phyloP scores from a whole-genome alignment of 2,888 invertebrate species.

The Chloroclystis v-ata region DNA sequence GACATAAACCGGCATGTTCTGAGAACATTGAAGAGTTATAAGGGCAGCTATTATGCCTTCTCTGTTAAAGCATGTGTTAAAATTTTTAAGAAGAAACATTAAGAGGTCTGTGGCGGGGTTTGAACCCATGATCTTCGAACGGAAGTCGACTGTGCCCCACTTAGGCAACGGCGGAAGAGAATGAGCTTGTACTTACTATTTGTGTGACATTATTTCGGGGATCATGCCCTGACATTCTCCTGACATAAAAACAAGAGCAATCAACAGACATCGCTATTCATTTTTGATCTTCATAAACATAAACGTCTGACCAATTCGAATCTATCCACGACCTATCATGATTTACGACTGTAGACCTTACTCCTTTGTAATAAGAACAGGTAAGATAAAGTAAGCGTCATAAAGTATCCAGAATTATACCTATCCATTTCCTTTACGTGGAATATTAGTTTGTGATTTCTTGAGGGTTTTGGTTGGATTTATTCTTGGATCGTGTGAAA shows the following conservation, averaged over 20 bases:
- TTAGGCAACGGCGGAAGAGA: too few species aligned
- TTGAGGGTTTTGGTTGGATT: conserved; percentile 10
- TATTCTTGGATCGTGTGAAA: conserved; percentile 8
- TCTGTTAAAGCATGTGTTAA: too few species aligned
- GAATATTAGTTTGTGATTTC: conserved; percentile 18
- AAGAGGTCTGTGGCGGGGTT: too few species aligned
- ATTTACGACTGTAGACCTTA: conserved; percentile 11
- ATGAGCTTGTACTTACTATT: too few species aligned
- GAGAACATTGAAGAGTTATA: too few species aligned
- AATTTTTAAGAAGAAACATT: too few species aligned
- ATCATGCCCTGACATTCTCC: too few species aligned
- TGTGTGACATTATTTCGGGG: too few species aligned
- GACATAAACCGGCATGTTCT: too few species aligned
- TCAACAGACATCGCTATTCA: not conserved
- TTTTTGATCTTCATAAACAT: conserved; percentile 1
- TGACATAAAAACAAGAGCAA: not conserved
- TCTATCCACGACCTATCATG: conserved; percentile 9
- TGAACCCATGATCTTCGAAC: too few species aligned
- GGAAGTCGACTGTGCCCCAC: too few species aligned
- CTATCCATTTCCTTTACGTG: conserved; percentile 24
- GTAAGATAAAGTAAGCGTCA: conserved; percentile 8
- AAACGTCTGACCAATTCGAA: conserved; percentile 1
- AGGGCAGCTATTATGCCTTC: too few species aligned
- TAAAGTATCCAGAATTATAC: conserved; percentile 24
- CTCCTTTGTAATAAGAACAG: conserved; percentile 10